phyloP scores from a whole-genome alignment of 1,140 invertebrate species.

The Ridgeia piscesae region DNA sequence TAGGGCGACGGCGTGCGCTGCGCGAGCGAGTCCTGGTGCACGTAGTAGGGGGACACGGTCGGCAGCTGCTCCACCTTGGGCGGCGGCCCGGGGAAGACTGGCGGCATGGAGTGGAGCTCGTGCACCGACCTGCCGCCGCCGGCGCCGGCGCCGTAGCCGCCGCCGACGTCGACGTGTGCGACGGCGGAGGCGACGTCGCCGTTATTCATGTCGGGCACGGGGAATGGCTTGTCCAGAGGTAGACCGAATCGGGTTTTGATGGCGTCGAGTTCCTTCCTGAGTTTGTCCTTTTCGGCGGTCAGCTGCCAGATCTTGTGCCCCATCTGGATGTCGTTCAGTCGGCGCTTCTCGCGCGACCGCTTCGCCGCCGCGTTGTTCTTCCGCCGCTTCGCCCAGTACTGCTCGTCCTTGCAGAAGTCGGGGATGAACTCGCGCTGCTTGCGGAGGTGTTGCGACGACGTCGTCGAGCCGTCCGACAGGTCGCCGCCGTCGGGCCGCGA shows the following conservation, averaged over 20 bases:
- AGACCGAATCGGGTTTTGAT: conserved; percentile 93
- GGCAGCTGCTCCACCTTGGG: conserved; percentile 12
- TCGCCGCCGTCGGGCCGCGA: neutral
- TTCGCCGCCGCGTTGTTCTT: conserved; percentile 96
- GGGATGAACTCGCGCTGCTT: conserved; percentile 96
- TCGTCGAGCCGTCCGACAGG: neutral
- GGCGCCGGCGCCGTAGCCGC: conserved; percentile 12
- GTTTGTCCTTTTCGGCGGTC: conserved; percentile 89
- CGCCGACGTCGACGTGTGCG: conserved; percentile 8
- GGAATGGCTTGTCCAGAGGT: conserved; percentile 40
- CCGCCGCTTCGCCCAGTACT: conserved; percentile 92
- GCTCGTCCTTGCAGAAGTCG: conserved; percentile 94
- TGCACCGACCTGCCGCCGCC: conserved; percentile 18
- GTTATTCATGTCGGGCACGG: neutral
- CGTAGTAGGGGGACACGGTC: conserved; percentile 18
- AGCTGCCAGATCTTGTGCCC: conserved; percentile 91
- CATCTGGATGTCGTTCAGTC: conserved; percentile 95
- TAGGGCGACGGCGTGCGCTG: neutral
- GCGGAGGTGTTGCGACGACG: conserved; percentile 48
- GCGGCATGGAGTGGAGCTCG: neutral
- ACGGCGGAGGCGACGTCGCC: neutral
- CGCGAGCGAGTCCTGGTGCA: neutral
- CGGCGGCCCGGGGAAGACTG: neutral
- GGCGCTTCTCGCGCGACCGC: conserved; percentile 88
- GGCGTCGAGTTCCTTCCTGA: conserved; percentile 87